These are phyloP conservation scores for Podarcis muralis DNA, from an alignment of 2,113 vertebrate species.

Conservation along the genomic window DNA sequence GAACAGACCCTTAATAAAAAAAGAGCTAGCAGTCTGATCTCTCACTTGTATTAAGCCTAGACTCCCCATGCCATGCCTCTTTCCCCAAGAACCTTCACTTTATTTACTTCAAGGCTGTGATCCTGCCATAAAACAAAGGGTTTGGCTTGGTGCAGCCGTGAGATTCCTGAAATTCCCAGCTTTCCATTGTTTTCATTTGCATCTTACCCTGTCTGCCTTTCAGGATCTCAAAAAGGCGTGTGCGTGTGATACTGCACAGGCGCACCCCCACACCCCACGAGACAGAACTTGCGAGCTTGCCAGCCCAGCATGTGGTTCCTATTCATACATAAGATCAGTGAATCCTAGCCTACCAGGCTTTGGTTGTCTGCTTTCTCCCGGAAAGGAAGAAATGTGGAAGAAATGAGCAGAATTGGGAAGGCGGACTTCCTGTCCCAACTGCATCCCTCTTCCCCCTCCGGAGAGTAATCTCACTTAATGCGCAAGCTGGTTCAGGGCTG, in stretches of 20 bases:
- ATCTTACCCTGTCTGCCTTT: background rate
- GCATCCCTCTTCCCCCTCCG: background rate
- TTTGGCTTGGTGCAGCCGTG: background rate
- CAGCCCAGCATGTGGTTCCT: slow-evolving; percentile 12
- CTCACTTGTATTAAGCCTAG: background rate
- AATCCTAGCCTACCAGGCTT: background rate
- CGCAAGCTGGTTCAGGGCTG: background rate
- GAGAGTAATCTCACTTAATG: background rate
- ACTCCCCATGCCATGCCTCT: background rate
- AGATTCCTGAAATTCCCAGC: slow-evolving; percentile 1
- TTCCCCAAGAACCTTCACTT: background rate
- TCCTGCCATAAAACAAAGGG: background rate
- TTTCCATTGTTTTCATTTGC: slow-evolving; percentile 10
- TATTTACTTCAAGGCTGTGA: background rate
- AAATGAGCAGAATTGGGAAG: background rate
- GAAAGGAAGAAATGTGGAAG: background rate
- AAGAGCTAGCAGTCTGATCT: background rate
- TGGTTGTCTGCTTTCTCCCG: background rate
- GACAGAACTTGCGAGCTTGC: background rate
- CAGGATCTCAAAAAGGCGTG: background rate
- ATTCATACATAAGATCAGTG: background rate
- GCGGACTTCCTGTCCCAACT: background rate
- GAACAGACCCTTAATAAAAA: background rate
- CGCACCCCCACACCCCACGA: background rate
- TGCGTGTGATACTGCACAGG: background rate